A percentile compares a stretch with the other conserved stretches of the same genome.
These are phyloP conservation scores for Phalera bucephala DNA, from an alignment of 2,888 invertebrate genomes.

Conservation along the genomic window DNA sequence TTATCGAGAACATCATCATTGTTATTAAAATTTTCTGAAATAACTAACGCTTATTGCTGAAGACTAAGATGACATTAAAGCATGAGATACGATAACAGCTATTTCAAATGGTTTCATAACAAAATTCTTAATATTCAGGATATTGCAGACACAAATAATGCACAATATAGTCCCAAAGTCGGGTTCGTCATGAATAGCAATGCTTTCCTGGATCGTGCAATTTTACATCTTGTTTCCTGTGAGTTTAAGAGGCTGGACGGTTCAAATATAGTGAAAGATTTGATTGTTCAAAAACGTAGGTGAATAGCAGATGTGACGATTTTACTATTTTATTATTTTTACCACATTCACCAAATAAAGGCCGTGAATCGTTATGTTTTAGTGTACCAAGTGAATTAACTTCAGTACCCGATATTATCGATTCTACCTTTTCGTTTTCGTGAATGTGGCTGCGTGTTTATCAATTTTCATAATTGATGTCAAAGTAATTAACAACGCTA, in stretches of 20 bases:
- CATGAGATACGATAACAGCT: conserved; percentile 33
- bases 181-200: conserved; percentile 64
- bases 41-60: conserved; percentile 63
- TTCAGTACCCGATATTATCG: conserved; percentile 8
- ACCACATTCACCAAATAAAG: conserved; percentile 49
- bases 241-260: conserved; percentile 48
- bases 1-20: conserved; percentile 23
- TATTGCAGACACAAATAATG: conserved; percentile 54
- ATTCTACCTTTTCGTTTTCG: conserved; percentile 31
- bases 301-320: conserved; percentile 60
- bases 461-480: conserved; percentile 40
- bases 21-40: conserved; percentile 37
- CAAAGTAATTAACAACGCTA: conserved; percentile 1
- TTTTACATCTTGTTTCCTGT: conserved; percentile 50
- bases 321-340: conserved; percentile 36
- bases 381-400: conserved; percentile 10
- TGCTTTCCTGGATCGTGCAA: conserved; percentile 40
- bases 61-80: conserved; percentile 47
- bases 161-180: conserved; percentile 67
- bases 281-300: conserved; percentile 71
- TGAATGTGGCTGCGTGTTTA: conserved; percentile 52
- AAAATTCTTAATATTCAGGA: conserved; percentile 72
- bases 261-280: conserved; percentile 27
- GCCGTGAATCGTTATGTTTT: background rate
- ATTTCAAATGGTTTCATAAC: conserved; percentile 41